Conservation (phyloP, 2,797 vertebrate species). For the Syncerus caffer region DNA sequence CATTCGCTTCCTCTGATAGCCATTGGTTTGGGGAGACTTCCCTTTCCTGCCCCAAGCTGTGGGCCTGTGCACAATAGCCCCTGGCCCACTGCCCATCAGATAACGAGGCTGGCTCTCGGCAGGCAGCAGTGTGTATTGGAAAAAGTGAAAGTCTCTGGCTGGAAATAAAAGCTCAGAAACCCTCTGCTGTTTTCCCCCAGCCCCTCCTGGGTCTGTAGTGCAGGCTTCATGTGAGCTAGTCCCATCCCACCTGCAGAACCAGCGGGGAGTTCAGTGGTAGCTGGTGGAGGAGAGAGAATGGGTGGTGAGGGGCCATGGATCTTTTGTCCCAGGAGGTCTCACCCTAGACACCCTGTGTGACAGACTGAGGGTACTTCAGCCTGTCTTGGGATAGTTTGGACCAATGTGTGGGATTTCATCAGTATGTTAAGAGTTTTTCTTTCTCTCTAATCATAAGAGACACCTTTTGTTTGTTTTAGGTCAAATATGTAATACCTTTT, state of each 20-base stretch:
- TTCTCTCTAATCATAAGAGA: background rate
- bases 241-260: slow-evolving; percentile 39
- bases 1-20: slow-evolving; percentile 90
- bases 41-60: slow-evolving; percentile 92
- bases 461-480: slow-evolving; percentile 28
- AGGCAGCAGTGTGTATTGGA: slow-evolving; percentile 65
- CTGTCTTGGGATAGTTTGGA: background rate
- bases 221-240: slow-evolving; percentile 6
- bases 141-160: slow-evolving; percentile 84
- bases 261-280: slow-evolving; percentile 14
- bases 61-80: slow-evolving; percentile 87
- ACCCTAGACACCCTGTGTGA: background rate
- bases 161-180: slow-evolving; percentile 75
- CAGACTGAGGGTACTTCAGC: background rate
- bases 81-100: slow-evolving; percentile 90
- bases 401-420: background rate
- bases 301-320: background rate
- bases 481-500: slow-evolving; percentile 20
- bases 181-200: slow-evolving; percentile 53
- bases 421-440: slow-evolving; percentile 21
- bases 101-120: slow-evolving; percentile 76
- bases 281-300: background rate
- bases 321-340: background rate
- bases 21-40: slow-evolving; percentile 91
- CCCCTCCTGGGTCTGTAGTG: slow-evolving; percentile 27